Evolutionary conservation across 2,888 invertebrate genomes (phyloP), one percentile per base, ranked within the genome.

Genomic region (Oligia strigilis): DNA sequence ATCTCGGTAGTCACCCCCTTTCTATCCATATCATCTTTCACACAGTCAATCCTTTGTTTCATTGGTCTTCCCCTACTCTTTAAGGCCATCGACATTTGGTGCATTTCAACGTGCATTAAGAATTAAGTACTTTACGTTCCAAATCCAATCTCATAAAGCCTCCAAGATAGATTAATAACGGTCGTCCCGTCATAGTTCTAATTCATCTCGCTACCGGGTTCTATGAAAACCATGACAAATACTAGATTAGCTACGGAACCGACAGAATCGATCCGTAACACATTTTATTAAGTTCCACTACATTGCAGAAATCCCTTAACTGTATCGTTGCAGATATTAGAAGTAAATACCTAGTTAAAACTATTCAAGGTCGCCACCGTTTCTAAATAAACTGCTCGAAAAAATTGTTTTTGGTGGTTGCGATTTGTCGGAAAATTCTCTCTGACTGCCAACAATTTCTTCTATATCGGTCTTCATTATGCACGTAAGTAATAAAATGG

Each of bases 201-300:
- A 58, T 17, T 80, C 62, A 2, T 40, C 46, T 36, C 8, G 79
- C 75, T 87, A 75, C 75, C 67, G 75, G 40, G 5, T 43, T 77
- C 64, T 78, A 36, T 70, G 77, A 82, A 64, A 36, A 72, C 86
- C 90, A 85, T 87, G 84, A 83, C 86, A 79, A 82, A 83, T 77
- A 87, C 83, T 81, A 55, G 64, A 86, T 88, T 88, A 36, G 84
- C 43, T 23, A 79, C 62, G 86, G 80, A 82, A 77, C 77, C 52
- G 72, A 71, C 71, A 72, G 69, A 69, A 79, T 76, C 78, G 75
- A 78, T 78, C 80, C 64, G 71, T 23, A 77, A 78, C 81, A 77
- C 62, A 81, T 81, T 85, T 77, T 85, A 78, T 78, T 66, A 79
- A 72, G 79, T 82, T 85, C 49, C 75, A 74, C 67, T 72, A 69